Percentiles rank a stretch among this genome's conserved stretches.
Evolutionary conservation across 2,113 vertebrate species (phyloP).

Genomic region (Jacana jacana): DNA sequence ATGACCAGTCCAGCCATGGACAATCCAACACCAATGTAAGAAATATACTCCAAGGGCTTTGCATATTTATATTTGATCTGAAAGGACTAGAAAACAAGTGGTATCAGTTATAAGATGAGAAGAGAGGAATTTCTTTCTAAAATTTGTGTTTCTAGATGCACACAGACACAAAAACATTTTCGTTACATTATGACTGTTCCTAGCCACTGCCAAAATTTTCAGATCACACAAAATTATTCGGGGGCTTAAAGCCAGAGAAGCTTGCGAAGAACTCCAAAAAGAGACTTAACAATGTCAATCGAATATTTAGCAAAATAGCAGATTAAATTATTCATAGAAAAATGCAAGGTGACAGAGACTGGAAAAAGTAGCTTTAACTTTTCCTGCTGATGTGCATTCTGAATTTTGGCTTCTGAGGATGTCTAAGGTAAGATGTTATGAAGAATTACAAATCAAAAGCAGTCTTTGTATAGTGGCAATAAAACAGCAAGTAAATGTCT

Average conservation of each 20-base stretch:
- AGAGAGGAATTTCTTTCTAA: not conserved
- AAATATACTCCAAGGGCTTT: slow-evolving; percentile 38
- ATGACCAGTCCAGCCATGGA: slow-evolving; percentile 49
- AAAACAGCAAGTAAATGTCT: not conserved
- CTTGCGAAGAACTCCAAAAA: not conserved
- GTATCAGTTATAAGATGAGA: not conserved
- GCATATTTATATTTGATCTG: slow-evolving; percentile 42
- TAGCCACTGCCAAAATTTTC: not conserved
- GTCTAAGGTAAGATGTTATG: not conserved
- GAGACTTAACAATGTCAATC: not conserved
- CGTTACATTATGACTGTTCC: not conserved
- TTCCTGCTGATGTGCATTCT: not conserved
- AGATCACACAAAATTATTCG: not conserved
- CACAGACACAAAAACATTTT: not conserved
- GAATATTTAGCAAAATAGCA: not conserved
- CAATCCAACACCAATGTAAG: slow-evolving; percentile 34
- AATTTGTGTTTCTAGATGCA: not conserved
- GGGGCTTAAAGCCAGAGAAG: not conserved
- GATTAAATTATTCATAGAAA: not conserved
- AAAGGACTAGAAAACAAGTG: slow-evolving; percentile 60
- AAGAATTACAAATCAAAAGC: not conserved
- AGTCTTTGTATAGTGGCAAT: not conserved
- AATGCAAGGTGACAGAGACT: not conserved
- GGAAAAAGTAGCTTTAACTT: not conserved
- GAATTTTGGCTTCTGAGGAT: not conserved